Conservation (phyloP, 2,113 vertebrate genomes). For the Tragulus kanchil region DNA sequence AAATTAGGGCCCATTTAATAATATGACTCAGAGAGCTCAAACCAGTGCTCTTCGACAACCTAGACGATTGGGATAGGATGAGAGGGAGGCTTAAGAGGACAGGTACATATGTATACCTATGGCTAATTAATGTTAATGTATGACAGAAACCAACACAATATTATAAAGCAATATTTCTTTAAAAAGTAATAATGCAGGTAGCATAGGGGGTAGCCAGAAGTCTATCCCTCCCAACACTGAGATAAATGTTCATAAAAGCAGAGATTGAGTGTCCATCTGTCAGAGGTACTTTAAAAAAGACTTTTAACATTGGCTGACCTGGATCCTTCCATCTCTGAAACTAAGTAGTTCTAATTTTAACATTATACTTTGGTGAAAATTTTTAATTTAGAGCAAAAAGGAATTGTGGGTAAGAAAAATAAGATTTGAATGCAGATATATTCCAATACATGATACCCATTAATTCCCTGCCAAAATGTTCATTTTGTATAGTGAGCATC, state of each 20-base stretch:
- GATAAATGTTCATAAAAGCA: neutral
- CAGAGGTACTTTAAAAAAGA: neutral
- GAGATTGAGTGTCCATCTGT: neutral
- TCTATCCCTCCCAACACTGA: neutral
- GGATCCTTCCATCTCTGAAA: neutral
- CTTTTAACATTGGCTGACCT: neutral
- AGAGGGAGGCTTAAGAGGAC: neutral
- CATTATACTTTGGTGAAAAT: neutral
- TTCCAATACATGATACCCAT: neutral
- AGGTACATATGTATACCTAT: neutral
- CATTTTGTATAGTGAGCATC: neutral
- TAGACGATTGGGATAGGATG: neutral
- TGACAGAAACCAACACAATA: neutral
- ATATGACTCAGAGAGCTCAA: neutral
- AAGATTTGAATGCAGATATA: conserved; percentile 16
- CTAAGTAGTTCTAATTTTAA: conserved; percentile 4
- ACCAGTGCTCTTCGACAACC: neutral
- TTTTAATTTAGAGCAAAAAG: neutral
- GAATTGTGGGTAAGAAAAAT: neutral
- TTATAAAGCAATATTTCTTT: neutral
- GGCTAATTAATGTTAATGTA: neutral
- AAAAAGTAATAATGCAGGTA: neutral
- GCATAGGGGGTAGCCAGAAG: neutral
- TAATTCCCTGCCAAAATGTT: neutral
- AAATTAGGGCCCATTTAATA: neutral